Percentiles rank a stretch among this genome's conserved stretches.
Evolutionary conservation across 2,888 invertebrate species (phyloP).

Genomic region (Drosophila niveifrons): DNA sequence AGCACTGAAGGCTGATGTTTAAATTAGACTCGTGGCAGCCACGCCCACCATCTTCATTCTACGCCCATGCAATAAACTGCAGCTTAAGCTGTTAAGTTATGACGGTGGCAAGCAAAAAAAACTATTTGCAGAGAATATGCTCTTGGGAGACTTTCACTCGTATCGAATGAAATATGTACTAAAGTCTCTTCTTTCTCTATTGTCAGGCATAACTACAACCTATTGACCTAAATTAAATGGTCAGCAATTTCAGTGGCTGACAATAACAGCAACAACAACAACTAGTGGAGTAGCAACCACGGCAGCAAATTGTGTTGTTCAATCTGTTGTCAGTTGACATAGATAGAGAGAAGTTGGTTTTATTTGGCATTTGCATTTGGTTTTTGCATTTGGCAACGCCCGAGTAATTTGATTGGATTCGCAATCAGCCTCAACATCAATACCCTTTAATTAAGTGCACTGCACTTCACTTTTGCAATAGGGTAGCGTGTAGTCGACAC

Average conservation of each 20-base stretch:
- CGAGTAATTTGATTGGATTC: conserved; percentile 31
- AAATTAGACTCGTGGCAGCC: conserved; percentile 51
- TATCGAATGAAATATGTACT: conserved; percentile 33
- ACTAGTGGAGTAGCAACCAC: neutral
- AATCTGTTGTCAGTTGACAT: conserved; percentile 52
- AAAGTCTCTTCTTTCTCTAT: conserved; percentile 31
- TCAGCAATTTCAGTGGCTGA: conserved; percentile 45
- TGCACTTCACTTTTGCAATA: neutral
- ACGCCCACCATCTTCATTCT: neutral
- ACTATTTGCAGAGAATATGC: conserved; percentile 42
- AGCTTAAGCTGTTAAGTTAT: conserved; percentile 64
- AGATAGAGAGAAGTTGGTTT: conserved; percentile 29
- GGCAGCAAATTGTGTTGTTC: conserved; percentile 29
- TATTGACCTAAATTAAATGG: conserved; percentile 63
- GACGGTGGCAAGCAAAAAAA: conserved; percentile 22
- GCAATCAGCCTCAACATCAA: neutral
- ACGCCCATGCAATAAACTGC: conserved; percentile 47
- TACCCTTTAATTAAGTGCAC: neutral
- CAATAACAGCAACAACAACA: conserved; percentile 11
- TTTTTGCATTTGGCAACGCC: conserved; percentile 39
- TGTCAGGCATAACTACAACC: conserved; percentile 48
- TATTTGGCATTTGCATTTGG: conserved; percentile 23
- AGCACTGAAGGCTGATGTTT: conserved; percentile 35
- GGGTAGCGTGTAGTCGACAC: neutral
- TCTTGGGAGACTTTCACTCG: conserved; percentile 24